These are phyloP conservation scores for Lottia scabra DNA, from an alignment of 2,888 invertebrate genomes.

Conservation along the genomic window DNA sequence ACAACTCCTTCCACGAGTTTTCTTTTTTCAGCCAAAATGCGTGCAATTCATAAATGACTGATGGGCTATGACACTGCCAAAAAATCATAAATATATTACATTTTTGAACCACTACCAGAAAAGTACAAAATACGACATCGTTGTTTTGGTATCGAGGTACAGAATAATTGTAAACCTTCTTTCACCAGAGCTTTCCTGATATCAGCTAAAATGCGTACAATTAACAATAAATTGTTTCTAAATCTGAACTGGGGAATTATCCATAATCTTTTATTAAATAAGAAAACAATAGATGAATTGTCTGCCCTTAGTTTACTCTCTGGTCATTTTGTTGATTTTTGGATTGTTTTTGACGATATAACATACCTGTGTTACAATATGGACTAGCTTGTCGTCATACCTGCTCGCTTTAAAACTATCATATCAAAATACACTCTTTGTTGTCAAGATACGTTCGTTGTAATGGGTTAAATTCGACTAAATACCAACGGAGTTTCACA, in stretches of 20 bases:
- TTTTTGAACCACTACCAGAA: no score
- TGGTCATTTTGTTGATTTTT: background rate
- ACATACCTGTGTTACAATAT: background rate
- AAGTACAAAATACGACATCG: no score
- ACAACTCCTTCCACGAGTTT: no score
- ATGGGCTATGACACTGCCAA: no score
- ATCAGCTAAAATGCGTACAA: slow-evolving; percentile 14
- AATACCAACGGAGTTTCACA: no score
- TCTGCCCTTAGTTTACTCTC: background rate
- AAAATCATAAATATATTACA: no score
- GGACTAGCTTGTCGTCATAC: background rate
- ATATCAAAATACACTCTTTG: background rate
- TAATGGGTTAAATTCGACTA: no score
- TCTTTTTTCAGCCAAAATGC: no score
- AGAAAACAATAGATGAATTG: background rate
- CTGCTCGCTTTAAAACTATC: background rate
- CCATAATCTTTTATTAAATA: slow-evolving; percentile 16
- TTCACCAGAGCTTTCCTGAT: background rate
- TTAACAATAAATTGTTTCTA: slow-evolving; percentile 19
- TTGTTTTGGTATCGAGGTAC: no score
- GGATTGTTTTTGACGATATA: background rate
- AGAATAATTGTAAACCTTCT: no score
- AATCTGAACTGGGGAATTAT: slow-evolving; percentile 11
- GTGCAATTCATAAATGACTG: no score
- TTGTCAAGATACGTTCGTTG: background rate